Evolutionary conservation across 2,113 vertebrate species (phyloP), one percentile per base, ranked within the genome.

Genomic region (Phasianus colchicus): DNA sequence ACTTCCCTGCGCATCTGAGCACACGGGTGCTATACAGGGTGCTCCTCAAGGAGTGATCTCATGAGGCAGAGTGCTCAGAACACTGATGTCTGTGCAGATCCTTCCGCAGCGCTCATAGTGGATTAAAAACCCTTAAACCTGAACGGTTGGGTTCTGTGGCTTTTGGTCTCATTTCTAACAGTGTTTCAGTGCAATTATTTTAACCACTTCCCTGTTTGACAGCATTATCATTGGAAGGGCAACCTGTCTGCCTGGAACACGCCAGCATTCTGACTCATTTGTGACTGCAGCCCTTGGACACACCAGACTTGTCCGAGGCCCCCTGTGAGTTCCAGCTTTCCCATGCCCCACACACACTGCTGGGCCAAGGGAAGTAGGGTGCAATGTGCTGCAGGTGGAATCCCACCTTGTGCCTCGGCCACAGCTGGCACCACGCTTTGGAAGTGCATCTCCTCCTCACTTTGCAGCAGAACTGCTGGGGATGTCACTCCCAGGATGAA

Each of bases 391-490:
- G 2, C 0, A 0, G n/a, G 48, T 25, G 24, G 32, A 38, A 11
- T 85, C 19, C 48, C n/a, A 3, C 0, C 0, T 12, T 0, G 0
- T 1, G 3, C 36, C 32, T 69, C 1, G 0, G 32, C 8, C 16
- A 19, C 63, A 47, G 20, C 34, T 42, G 72, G 50, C 55, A 58
- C 50, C 0, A 0, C 48, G 8, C 0, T 0, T 67, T 48, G 60
- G 14, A 65, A 55, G 14, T 61, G 25, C 24, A 50, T 19, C 45
- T 60, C 52, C 50, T 40, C 34, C 11, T 30, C 5, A 36, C 5
- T 2, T 10, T 14, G 3, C 19, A 47, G 55, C 10, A 86, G 42
- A 19, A 17, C 43, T 30, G 29, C 9, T 36, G 34, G 74, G 47
- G 15, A 57, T 25, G 3, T 13, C 0, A 10, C 10, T 27, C 45